phyloP scores from a whole-genome alignment of 1,140 invertebrate genomes.

The Drosophila murphyi region DNA sequence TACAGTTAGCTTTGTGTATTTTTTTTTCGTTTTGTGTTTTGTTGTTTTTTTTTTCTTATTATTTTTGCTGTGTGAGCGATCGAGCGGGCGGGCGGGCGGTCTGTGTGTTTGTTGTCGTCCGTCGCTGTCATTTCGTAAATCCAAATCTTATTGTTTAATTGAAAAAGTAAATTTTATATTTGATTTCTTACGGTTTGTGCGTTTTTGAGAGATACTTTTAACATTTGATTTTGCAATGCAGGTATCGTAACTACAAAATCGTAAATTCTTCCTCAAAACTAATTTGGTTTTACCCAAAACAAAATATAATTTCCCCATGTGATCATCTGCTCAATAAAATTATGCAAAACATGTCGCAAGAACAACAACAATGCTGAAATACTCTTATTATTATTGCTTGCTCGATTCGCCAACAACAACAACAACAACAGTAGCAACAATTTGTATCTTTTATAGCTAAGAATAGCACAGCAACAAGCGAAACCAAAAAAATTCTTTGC shows the following conservation, averaged over 20 bases:
- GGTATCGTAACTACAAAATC: slow-evolving; percentile 43
- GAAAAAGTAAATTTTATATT: background rate
- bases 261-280: slow-evolving; percentile 22
- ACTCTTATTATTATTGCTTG: slow-evolving; percentile 33
- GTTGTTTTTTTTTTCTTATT: slow-evolving; percentile 4
- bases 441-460: slow-evolving; percentile 32
- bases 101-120: slow-evolving; percentile 30
- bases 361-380: slow-evolving; percentile 10
- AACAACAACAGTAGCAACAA: background rate
- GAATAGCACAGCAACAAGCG: slow-evolving; percentile 27
- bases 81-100: slow-evolving; percentile 14
- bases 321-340: slow-evolving; percentile 36
- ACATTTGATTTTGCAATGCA: slow-evolving; percentile 34
- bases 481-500: slow-evolving; percentile 39
- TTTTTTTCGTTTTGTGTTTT: slow-evolving; percentile 4
- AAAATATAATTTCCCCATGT: slow-evolving; percentile 2
- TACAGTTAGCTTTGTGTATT: slow-evolving; percentile 16
- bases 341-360: slow-evolving; percentile 58
- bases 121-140: slow-evolving; percentile 3
- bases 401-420: slow-evolving; percentile 10
- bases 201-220: background rate
- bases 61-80: background rate
- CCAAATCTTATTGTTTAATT: slow-evolving; percentile 7
- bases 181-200: background rate
- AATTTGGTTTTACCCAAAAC: slow-evolving; percentile 43